Base-by-base conservation (phyloP, 2,888 invertebrate genomes). In the Trichacis sp. region DNA sequence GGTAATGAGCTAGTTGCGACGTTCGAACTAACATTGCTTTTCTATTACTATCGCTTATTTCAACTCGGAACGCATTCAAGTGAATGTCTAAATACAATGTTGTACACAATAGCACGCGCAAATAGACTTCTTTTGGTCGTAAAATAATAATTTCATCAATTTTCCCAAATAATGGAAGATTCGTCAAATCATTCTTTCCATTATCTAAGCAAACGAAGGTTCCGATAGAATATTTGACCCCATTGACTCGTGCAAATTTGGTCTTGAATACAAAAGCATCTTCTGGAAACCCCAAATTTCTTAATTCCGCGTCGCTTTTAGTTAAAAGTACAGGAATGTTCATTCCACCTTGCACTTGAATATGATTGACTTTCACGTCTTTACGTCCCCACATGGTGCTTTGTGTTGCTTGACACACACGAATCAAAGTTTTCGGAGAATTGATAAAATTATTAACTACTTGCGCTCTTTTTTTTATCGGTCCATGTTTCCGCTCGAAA, bases 121-220 rank as follows among this genome's bases (percentile, higher is more conserved):
- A 20, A 47, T 36, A 69, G 20, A 58, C 46, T 50, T 29, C 3
- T 29, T 40, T 5, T 1, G 52, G 15, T 11, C 52, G 2, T 1
- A 48, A 12, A 2, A 55, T 17, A 8, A 62, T 43, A 9, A 68
- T 62, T 61, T 64, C 59, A 18, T 47, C 43, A 33, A 64, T 64
- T 30, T 43, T 52, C 1, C 47, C 58, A 47, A 54, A 68, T 24
- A 55, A 30, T 36, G 52, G 47, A 6, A 48, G 18, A 38, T 42
- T 30, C 17, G 58, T n/a, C n/a, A n/a, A n/a, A n/a, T n/a, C 53
- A 12, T 12, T 1, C 6, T 1, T 42, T 15, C 12, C 43, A 9
- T 14, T 8, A 19, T 47, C 45, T 5, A 64, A 29, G n/a, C 51
- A 24, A 9, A 68, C 52, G 30, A 57, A 58, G 19, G 56, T 52